Evolutionary conservation across 1,140 invertebrate genomes (phyloP).

Genomic region (Ganaspis sp.): DNA sequence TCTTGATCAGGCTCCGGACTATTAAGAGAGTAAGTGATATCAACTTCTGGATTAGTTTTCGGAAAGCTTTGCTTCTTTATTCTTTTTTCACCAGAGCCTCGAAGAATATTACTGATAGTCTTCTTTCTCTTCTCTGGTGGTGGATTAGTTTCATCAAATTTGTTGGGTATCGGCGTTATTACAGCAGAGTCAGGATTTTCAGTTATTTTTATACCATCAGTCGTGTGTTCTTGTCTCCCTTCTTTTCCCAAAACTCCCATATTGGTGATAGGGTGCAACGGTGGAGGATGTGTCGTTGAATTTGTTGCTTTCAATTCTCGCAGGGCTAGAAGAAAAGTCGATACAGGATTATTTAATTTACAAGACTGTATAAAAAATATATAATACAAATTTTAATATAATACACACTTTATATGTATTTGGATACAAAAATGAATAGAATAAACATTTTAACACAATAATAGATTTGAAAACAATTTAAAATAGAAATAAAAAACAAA

Average conservation of each 20-base stretch:
- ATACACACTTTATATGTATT: too few relatives aligned
- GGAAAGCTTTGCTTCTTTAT: constrained; percentile 67
- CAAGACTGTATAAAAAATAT: too few relatives aligned
- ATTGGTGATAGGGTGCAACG: constrained; percentile 66
- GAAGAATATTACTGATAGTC: constrained; percentile 72
- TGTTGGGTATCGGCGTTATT: constrained; percentile 73
- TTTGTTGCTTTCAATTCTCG: constrained; percentile 66
- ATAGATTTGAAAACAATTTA: too few relatives aligned
- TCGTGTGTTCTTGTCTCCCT: constrained; percentile 62
- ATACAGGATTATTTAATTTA: neutral
- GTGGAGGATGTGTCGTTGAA: constrained; percentile 43
- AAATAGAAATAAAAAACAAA: too few relatives aligned
- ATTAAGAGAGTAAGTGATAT: constrained; percentile 65
- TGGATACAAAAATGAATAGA: too few relatives aligned
- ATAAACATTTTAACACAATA: too few relatives aligned
- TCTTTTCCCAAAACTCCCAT: constrained; percentile 66
- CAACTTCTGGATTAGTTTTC: constrained; percentile 67
- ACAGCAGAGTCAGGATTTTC: constrained; percentile 74
- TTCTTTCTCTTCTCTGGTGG: constrained; percentile 71
- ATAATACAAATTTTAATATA: too few relatives aligned
- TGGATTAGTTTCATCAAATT: constrained; percentile 59
- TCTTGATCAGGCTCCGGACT: constrained; percentile 72
- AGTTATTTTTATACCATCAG: constrained; percentile 72
- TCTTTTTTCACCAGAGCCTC: constrained; percentile 66
- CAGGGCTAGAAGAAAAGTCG: constrained; percentile 64